Evolutionary conservation across 2,888 invertebrate species (phyloP).

Genomic region (Eupithecia centaureata): DNA sequence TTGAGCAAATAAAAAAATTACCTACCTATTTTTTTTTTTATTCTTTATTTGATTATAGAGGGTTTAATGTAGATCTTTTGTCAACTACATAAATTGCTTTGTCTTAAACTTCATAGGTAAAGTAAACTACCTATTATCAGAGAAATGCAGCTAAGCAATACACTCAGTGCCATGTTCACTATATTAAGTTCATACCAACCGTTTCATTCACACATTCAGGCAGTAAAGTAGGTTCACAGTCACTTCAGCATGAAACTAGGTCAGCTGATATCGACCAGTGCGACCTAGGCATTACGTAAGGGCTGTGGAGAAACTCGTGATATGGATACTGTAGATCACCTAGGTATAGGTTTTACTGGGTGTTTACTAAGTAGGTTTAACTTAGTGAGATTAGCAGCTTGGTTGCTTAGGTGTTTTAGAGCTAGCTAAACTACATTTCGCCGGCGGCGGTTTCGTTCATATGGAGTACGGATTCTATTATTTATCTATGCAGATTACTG

Average conservation of each 20-base stretch:
- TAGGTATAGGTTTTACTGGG: background rate
- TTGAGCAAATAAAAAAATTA: too few relatives aligned
- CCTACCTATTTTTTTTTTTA: too few relatives aligned
- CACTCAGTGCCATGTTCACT: background rate
- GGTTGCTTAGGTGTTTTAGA: background rate
- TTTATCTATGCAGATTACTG: background rate
- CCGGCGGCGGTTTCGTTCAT: background rate
- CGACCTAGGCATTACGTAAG: constrained; percentile 32
- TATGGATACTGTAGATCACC: background rate
- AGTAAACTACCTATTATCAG: background rate
- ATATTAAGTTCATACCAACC: too few relatives aligned
- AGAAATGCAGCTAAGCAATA: background rate
- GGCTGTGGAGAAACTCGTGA: background rate
- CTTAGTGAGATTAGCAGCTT: background rate
- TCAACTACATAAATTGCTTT: background rate
- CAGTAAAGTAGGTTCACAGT: constrained; percentile 12
- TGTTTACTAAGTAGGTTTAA: background rate
- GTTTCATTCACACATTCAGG: constrained; percentile 6
- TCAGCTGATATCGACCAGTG: constrained; percentile 34
- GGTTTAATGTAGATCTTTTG: too few relatives aligned
- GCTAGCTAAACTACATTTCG: background rate
- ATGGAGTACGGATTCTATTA: background rate
- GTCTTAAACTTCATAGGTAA: too few relatives aligned
- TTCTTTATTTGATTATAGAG: too few relatives aligned
- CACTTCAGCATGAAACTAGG: constrained; percentile 30